Base-by-base conservation (phyloP, 1,140 invertebrate species). In the Papilio xuthus region DNA sequence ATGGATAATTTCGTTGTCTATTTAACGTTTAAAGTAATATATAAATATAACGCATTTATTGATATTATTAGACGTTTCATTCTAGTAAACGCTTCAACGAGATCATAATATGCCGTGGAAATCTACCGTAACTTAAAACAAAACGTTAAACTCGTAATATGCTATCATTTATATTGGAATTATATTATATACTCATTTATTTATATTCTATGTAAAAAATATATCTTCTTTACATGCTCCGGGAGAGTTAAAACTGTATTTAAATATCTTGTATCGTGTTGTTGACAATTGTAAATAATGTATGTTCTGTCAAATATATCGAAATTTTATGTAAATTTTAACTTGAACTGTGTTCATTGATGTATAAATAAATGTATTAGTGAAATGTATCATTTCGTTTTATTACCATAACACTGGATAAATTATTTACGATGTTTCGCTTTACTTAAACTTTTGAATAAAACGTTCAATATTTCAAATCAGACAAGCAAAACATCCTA, bases 311-410 rank as follows among this genome's bases (percentile, higher is more conserved):
- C 77, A 83, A 82, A 86, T 83, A 77, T 82, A 73, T 79, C 84
- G 81, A 83, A 88, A 81, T 81, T 85, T 78, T 83, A 80, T 79
- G 82, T 80, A 74, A 82, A 82, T 83, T 78, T 86, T 79, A 85
- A 86, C 88, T 86, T 92, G 88, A 86, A 92, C 88, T 92, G 92
- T 93, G 90, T 93, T 93, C 91, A 93, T 88, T 89, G 86, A 89
- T 87, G 88, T 85, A 87, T 88, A 87, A 92, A 92, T 92, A 92
- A 92, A 91, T 89, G 90, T 92, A 77, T 90, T 92, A 92, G 91
- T 87, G 83, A 80, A 84, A 47, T 75, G 69, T 67, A 26, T 12
- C 20, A 13, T 23, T 28, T 67, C 18, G 60, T 67, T 67, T 67
- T 32, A 67, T 67, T 67, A 15, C 15, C 13, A 37, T 37, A 37